Conservation (phyloP, 2,113 vertebrate species). For the Orycteropus afer region DNA sequence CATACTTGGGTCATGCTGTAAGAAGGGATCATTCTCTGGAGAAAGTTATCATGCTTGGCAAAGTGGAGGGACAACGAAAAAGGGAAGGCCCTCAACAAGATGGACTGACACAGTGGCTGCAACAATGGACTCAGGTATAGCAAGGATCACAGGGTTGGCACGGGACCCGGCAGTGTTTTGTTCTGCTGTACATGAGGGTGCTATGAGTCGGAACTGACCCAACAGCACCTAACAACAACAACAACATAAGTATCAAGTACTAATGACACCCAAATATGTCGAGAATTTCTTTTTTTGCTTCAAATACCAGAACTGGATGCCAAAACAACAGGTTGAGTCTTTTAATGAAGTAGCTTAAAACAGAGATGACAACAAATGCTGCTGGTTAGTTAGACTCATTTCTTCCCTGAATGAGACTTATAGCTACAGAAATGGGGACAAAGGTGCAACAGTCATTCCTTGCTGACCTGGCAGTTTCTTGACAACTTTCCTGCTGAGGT, state of each 20-base stretch:
- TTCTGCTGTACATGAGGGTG: no score
- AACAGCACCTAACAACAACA: no score
- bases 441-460: background rate
- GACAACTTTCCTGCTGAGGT: background rate
- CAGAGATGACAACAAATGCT: background rate
- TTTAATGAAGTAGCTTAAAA: conserved; percentile 21
- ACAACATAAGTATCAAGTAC: background rate
- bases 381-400: background rate
- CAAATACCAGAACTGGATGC: background rate
- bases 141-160: no score
- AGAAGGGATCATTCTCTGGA: no score
- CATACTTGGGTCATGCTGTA: no score
- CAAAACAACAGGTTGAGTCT: background rate
- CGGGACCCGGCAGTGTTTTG: no score
- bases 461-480: background rate
- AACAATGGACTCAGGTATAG: no score
- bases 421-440: background rate
- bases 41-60: no score
- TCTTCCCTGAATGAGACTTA: background rate
- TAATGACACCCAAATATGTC: background rate
- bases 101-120: no score
- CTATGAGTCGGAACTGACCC: no score
- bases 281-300: conserved; percentile 7
- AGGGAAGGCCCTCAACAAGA: no score
- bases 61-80: no score